phyloP scores from a whole-genome alignment of 2,113 vertebrate species.

The Ploceus nigricollis region DNA sequence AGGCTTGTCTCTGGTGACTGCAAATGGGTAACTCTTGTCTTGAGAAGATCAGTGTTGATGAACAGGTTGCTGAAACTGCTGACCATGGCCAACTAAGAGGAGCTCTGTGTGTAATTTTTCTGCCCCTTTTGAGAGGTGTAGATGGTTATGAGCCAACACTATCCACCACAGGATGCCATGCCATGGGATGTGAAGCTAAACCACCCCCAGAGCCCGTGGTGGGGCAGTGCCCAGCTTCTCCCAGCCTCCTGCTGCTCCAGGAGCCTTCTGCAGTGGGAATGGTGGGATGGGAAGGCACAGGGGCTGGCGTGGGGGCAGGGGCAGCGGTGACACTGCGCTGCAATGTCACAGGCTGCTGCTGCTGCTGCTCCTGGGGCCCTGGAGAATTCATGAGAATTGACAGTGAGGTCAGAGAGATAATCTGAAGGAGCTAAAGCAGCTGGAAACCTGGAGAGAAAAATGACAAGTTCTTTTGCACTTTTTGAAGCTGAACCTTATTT shows the following conservation, averaged over 20 bases:
- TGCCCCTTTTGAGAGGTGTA: neutral
- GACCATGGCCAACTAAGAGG: accelerated
- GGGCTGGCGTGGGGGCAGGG: neutral
- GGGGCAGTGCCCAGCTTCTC: neutral
- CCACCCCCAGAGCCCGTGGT: neutral
- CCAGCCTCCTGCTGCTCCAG: neutral
- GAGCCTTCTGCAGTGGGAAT: neutral
- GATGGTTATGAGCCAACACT: accelerated
- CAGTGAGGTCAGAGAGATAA: conserved; percentile 62
- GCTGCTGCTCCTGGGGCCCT: neutral
- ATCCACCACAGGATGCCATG: accelerated
- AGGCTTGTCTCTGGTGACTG: neutral
- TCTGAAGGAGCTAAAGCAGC: conserved; percentile 30
- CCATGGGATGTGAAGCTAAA: neutral
- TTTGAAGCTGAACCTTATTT: conserved; percentile 48
- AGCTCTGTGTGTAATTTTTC: neutral
- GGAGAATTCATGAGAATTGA: conserved; percentile 53
- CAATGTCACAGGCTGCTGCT: conserved; percentile 18
- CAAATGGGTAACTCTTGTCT: neutral
- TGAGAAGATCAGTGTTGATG: neutral
- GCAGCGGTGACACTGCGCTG: neutral
- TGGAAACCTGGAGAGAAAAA: conserved; percentile 60
- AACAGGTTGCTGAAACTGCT: accelerated
- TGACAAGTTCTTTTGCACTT: conserved; percentile 60
- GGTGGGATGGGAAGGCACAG: neutral